Evolutionary conservation across 92 coral and sea anemone species (phyloP), one percentile per base, ranked within the genome.

Genomic region (Montipora capitata): DNA sequence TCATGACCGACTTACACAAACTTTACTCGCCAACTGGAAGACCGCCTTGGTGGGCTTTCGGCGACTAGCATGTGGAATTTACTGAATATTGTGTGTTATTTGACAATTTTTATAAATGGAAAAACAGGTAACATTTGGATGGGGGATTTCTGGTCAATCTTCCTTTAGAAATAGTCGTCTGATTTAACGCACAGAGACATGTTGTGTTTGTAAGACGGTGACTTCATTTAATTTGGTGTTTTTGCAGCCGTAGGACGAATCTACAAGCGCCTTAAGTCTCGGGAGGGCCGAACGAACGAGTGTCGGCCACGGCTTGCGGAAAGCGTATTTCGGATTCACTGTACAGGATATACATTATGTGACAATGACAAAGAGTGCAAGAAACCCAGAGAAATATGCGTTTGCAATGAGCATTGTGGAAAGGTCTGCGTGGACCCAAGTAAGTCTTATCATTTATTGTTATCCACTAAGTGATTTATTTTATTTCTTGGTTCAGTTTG

Each of bases 341-440:
- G 99, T 76, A 73, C 8, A 40, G 82, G 76, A 27, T 56, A 82
- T 39, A 83, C 56, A 40, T 79, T 77, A 39, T 98, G 99, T 74
- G 87, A 80, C 61, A 96, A 95, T 15, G 95, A 94, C 64, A 98
- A 96, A 66, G 92, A 88, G 70, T 98, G 99, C 80, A 69, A 56
- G 48, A 66, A 71, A 57, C 86, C 91, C 15, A 92, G 86, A 13
- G 93, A 94, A 81, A 79, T 86, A 10, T 98, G 99, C 91, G 86
- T 89, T 18, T 98, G 99, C 80, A 84, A 94, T 58, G 96, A 92
- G 78, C 95, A 98, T 75, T 98, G 99, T 65, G 99, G 99, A 10
- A 90, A 87, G 48, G 15, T 88, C 54, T 98, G 99, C 82, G 52
- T 86, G 4, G 94, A 98, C 61, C 96, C 99, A 75, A 94, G 99